Percentiles rank a stretch among this genome's conserved stretches.
Conservation (phyloP, 2,888 invertebrate genomes). For the Microctonus brassicae region DNA sequence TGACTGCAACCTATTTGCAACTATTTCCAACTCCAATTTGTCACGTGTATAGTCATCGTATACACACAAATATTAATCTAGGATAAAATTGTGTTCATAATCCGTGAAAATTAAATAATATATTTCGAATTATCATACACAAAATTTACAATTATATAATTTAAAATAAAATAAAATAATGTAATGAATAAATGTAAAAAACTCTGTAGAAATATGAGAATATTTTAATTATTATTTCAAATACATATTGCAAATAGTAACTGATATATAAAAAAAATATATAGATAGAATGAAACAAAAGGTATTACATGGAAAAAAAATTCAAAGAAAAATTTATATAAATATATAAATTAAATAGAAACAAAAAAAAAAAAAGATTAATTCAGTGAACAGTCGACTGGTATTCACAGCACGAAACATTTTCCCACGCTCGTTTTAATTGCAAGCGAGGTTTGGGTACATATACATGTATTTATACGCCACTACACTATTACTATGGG, state of each 20-base stretch:
- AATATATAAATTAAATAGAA: background rate
- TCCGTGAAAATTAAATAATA: too few species aligned
- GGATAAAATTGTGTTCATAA: too few species aligned
- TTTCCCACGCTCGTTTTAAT: background rate
- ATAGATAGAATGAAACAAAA: background rate
- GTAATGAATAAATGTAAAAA: too few species aligned
- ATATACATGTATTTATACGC: background rate
- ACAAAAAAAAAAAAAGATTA: background rate
- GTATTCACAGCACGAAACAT: background rate
- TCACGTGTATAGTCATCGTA: background rate
- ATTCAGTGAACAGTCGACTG: background rate
- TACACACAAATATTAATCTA: background rate
- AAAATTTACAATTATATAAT: too few species aligned
- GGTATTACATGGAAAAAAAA: background rate
- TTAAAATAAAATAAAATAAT: too few species aligned
- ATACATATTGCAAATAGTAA: too few species aligned
- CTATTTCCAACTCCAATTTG: background rate
- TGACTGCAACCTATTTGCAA: background rate
- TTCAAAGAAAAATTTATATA: background rate
- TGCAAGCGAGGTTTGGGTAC: background rate
- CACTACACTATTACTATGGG: background rate
- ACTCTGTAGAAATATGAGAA: too few species aligned
- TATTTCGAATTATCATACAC: too few species aligned
- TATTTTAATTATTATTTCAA: too few species aligned
- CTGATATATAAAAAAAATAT: too few species aligned